phyloP scores from a whole-genome alignment of 1,140 invertebrate species.

The Drosophila neocordata region DNA sequence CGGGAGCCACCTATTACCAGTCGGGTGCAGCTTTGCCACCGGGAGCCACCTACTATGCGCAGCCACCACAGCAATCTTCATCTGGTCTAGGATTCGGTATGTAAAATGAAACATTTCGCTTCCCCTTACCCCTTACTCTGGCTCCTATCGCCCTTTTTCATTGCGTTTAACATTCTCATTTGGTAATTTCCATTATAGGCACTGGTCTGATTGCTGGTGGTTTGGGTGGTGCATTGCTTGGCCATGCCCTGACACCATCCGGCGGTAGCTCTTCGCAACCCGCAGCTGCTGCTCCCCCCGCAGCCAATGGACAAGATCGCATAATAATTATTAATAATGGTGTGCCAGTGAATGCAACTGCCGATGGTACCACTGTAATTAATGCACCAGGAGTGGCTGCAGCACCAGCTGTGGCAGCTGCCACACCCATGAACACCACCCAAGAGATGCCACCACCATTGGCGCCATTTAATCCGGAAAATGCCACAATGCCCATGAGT shows the following conservation, averaged over 20 bases:
- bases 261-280: constrained; percentile 50
- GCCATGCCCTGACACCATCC: constrained; percentile 69
- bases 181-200: constrained; percentile 32
- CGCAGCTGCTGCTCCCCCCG: constrained; percentile 46
- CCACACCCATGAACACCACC: constrained; percentile 37
- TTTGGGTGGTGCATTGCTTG: constrained; percentile 71
- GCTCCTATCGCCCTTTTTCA: no score
- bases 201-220: constrained; percentile 72
- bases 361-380: constrained; percentile 71
- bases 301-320: constrained; percentile 62
- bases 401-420: constrained; percentile 25
- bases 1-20: constrained; percentile 74
- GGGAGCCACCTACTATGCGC: constrained; percentile 65
- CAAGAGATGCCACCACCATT: constrained; percentile 37
- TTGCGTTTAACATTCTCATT: constrained; percentile 2
- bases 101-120: constrained; percentile 13
- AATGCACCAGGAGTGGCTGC: constrained; percentile 62
- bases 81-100: constrained; percentile 77
- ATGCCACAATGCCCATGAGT: constrained; percentile 82
- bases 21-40: constrained; percentile 68
- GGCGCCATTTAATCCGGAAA: constrained; percentile 55
- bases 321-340: constrained; percentile 81
- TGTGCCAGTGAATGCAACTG: constrained; percentile 61
- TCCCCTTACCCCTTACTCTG: no score
- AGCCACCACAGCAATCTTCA: constrained; percentile 70